phyloP scores from a whole-genome alignment of 2,113 vertebrate genomes.

The Dipodomys stephensi region DNA sequence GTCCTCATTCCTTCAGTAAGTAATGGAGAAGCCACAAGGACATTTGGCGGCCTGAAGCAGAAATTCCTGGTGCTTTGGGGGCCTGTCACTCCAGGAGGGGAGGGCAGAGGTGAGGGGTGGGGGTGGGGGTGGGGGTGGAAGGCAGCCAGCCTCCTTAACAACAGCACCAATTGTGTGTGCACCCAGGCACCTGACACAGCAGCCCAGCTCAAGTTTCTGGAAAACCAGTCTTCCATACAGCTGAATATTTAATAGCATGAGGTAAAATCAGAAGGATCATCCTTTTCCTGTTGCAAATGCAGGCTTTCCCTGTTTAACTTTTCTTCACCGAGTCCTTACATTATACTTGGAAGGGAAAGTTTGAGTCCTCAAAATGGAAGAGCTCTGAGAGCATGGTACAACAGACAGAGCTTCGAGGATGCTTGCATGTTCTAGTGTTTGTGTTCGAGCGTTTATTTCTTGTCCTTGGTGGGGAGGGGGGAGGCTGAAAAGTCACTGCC shows the following conservation, averaged over 20 bases:
- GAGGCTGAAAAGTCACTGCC: background rate
- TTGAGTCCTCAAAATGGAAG: background rate
- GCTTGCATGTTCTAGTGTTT: background rate
- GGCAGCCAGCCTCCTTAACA: background rate
- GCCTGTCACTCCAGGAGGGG: background rate
- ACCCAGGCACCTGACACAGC: background rate
- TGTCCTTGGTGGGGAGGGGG: background rate
- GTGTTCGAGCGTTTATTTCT: background rate
- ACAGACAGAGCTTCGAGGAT: background rate
- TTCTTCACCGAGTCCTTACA: background rate
- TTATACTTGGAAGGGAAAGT: background rate
- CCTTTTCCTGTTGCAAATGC: background rate
- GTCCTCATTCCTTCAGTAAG: background rate
- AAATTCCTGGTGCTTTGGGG: background rate
- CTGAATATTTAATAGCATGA: conserved; percentile 66
- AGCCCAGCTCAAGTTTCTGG: conserved; percentile 68
- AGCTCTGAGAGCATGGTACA: background rate
- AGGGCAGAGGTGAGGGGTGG: rapidly evolving
- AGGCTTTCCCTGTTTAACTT: background rate
- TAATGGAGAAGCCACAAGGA: background rate
- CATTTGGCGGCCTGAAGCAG: background rate
- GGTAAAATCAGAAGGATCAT: conserved; percentile 9
- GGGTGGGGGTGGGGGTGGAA: rapidly evolving
- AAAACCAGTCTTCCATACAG: conserved; percentile 25
- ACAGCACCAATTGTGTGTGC: conserved; percentile 52